phyloP scores from a whole-genome alignment of 2,113 vertebrate genomes.

The Vombatus ursinus region DNA sequence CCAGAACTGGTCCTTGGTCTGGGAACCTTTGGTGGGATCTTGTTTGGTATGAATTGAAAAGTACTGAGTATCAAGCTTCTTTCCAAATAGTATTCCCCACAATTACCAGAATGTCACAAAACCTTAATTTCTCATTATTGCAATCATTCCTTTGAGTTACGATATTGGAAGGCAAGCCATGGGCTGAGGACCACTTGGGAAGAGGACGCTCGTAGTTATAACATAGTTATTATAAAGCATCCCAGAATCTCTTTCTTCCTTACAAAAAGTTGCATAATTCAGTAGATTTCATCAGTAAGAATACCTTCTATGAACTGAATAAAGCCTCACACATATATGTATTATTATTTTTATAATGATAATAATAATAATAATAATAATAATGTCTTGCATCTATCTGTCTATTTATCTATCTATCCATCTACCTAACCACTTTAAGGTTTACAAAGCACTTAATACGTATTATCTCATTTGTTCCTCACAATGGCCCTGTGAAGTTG shows the following conservation, averaged over 20 bases:
- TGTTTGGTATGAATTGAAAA: background rate
- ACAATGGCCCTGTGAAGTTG: background rate
- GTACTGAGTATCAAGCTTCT: background rate
- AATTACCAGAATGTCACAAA: background rate
- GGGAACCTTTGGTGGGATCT: background rate
- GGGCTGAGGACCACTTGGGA: background rate
- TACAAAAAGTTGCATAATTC: background rate
- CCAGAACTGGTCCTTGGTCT: background rate
- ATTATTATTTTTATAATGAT: too few relatives aligned
- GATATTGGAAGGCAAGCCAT: background rate
- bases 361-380: too few relatives aligned
- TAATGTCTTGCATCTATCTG: too few relatives aligned
- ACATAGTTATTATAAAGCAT: background rate
- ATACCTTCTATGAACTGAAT: background rate
- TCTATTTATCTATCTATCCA: background rate
- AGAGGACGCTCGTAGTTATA: background rate
- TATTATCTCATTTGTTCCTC: background rate
- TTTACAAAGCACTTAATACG: background rate
- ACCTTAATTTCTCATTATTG: background rate
- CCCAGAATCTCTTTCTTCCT: background rate
- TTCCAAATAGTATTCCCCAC: background rate
- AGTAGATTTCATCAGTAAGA: background rate
- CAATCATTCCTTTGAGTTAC: background rate
- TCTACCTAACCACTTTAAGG: background rate
- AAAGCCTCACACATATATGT: too few relatives aligned